These are phyloP conservation scores for Drosophila formosana DNA, from an alignment of 2,888 invertebrate genomes.

Conservation along the genomic window DNA sequence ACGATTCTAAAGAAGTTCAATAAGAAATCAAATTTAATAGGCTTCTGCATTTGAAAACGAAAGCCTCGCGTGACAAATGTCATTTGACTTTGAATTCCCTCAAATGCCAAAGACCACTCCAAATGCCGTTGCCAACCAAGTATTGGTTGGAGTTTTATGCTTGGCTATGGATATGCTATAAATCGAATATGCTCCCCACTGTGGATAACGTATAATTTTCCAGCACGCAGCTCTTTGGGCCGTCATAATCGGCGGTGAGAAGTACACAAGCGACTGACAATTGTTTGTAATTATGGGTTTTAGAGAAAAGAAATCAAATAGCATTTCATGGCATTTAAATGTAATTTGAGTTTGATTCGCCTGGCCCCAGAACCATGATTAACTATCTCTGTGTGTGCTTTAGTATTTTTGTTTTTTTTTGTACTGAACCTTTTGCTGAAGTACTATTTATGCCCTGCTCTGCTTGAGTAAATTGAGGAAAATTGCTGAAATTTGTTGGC, in stretches of 20 bases:
- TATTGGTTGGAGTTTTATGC: background rate
- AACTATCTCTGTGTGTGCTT: conserved; percentile 24
- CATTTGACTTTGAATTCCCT: conserved; percentile 69
- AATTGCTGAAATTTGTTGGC: conserved; percentile 38
- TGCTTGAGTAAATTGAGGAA: conserved; percentile 20
- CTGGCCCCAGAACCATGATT: conserved; percentile 52
- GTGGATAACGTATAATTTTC: conserved; percentile 53
- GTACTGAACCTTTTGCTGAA: background rate
- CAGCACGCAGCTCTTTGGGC: conserved; percentile 48
- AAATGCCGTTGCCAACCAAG: conserved; percentile 15
- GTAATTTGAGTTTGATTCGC: conserved; percentile 65
- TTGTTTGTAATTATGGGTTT: conserved; percentile 62
- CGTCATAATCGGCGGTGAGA: conserved; percentile 59
- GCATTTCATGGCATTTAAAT: conserved; percentile 78
- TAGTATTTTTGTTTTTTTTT: conserved; percentile 5
- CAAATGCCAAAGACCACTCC: conserved; percentile 39
- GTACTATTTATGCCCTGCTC: conserved; percentile 1
- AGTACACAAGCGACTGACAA: conserved; percentile 65
- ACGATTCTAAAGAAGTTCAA: conserved; percentile 67
- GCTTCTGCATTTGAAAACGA: conserved; percentile 71
- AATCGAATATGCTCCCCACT: conserved; percentile 5
- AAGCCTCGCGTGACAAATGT: conserved; percentile 74
- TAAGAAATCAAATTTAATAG: conserved; percentile 74
- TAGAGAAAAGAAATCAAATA: conserved; percentile 62
- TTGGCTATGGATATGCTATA: background rate